Conservation (phyloP, 2,797 vertebrate genomes). For the Microtus californicus region DNA sequence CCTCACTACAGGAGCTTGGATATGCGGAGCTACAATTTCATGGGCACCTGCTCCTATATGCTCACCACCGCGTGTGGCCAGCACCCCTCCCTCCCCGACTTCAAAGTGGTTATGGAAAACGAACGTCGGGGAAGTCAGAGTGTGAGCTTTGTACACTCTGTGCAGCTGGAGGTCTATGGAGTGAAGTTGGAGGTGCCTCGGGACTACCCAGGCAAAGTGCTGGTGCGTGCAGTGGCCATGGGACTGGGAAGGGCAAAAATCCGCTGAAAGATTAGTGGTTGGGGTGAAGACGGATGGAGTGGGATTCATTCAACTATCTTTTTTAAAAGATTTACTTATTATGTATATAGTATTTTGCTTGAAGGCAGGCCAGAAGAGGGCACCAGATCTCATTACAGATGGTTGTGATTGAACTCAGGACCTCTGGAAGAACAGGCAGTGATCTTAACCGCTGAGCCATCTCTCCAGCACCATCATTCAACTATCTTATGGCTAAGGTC, state of each 20-base stretch:
- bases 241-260: not conserved
- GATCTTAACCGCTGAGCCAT: too few species aligned
- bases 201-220: constrained; percentile 67
- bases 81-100: constrained; percentile 65
- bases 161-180: constrained; percentile 72
- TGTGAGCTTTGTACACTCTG: constrained; percentile 38
- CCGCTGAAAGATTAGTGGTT: not conserved
- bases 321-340: too few species aligned
- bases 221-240: constrained; percentile 71
- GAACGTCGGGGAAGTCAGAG: not conserved
- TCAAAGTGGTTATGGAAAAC: constrained; percentile 86
- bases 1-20: constrained; percentile 92
- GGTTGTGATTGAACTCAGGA: too few species aligned
- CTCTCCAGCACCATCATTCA: too few species aligned
- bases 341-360: too few species aligned
- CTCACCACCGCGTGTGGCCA: constrained; percentile 77
- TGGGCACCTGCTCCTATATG: constrained; percentile 91
- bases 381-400: too few species aligned
- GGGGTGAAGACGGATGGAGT: too few species aligned
- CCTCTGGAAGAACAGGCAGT: too few species aligned
- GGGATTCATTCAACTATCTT: too few species aligned
- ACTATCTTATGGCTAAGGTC: not conserved
- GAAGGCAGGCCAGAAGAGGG: too few species aligned
- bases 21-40: constrained; percentile 88
- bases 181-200: constrained; percentile 72